These are phyloP conservation scores for Tragelaphus imberbis DNA, from an alignment of 2,113 vertebrate species.

Conservation along the genomic window DNA sequence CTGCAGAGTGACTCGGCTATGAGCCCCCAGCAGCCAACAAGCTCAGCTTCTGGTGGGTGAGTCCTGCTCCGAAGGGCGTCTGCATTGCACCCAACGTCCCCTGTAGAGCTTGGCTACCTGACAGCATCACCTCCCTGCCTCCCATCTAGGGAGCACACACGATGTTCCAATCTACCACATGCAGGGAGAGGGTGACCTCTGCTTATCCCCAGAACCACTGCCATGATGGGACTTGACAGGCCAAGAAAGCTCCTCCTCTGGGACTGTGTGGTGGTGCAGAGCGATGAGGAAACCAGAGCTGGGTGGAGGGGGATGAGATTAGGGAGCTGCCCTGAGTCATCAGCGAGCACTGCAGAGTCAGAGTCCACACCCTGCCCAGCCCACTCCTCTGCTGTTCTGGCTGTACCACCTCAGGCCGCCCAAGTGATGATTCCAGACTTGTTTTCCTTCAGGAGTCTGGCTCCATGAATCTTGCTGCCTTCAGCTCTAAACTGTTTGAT, in stretches of 20 bases:
- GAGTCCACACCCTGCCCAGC: background rate
- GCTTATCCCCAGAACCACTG: background rate
- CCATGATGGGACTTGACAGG: background rate
- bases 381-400: background rate
- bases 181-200: background rate
- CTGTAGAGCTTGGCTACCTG: background rate
- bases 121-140: background rate
- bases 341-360: background rate
- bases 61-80: background rate
- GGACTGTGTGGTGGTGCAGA: background rate
- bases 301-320: background rate
- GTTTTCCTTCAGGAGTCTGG: background rate
- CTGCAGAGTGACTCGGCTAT: background rate
- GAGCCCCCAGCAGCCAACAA: background rate
- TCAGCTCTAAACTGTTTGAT: background rate
- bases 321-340: no score
- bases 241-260: background rate
- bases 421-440: background rate
- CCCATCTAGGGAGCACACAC: background rate
- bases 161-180: no score
- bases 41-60: background rate
- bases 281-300: background rate
- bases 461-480: background rate
- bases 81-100: accelerated
- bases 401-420: background rate